A percentile compares a stretch with the other conserved stretches of the same genome.
phyloP scores from a whole-genome alignment of 2,113 vertebrate genomes.

The Chloropsis hardwickii region DNA sequence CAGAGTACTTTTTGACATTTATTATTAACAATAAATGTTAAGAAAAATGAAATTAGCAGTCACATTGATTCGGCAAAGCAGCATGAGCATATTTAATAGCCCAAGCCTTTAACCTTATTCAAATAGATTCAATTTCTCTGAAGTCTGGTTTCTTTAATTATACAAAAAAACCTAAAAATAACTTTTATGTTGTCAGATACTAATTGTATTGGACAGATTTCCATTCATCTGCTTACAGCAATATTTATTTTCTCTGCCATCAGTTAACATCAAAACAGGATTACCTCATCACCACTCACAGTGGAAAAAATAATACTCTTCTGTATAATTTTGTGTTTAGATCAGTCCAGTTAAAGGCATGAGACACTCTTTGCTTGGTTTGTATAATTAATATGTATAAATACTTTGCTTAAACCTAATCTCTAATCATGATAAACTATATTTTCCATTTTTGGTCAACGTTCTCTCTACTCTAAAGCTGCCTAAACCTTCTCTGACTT shows the following conservation, averaged over 20 bases:
- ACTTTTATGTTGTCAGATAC: not conserved
- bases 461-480: not conserved
- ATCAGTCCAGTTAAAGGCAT: not conserved
- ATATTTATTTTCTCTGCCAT: conserved; percentile 35
- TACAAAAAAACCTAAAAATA: conserved; percentile 9
- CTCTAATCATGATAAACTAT: not conserved
- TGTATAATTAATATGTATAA: not conserved
- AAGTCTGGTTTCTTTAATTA: conserved; percentile 19
- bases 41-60: conserved; percentile 52
- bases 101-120: conserved; percentile 8
- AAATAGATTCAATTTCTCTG: conserved; percentile 43
- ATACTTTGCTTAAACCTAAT: not conserved
- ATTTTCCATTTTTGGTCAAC: not conserved
- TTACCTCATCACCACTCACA: not conserved
- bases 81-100: conserved; percentile 35
- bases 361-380: not conserved
- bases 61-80: conserved; percentile 54
- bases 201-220: conserved; percentile 15
- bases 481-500: not conserved
- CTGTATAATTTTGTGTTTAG: not conserved
- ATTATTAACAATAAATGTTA: conserved; percentile 59
- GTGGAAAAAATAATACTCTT: not conserved
- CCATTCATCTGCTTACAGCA: not conserved
- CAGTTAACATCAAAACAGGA: conserved; percentile 7
- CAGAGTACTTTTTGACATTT: conserved; percentile 48